Evolutionary conservation across 2,113 vertebrate genomes (phyloP).

Genomic region (Rhinolophus ferrumequinum): DNA sequence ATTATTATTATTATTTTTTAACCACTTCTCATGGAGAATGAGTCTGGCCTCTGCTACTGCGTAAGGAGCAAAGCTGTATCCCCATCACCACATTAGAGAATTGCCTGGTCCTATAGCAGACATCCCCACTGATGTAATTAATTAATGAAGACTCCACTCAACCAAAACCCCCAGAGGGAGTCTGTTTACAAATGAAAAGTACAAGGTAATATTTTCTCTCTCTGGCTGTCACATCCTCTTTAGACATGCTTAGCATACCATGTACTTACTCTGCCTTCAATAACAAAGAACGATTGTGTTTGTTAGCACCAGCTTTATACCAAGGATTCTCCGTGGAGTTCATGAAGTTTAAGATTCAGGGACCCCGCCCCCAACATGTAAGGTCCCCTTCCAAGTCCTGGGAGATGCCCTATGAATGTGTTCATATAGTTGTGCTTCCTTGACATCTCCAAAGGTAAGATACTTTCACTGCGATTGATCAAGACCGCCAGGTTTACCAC

Average conservation of each 20-base stretch:
- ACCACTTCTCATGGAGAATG: conserved; percentile 43
- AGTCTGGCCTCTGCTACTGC: neutral
- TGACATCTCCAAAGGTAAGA: neutral
- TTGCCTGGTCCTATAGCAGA: conserved; percentile 9
- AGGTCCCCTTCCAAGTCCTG: neutral
- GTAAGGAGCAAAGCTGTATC: conserved; percentile 43
- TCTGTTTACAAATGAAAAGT: conserved; percentile 59
- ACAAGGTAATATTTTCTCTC: neutral
- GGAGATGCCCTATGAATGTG: fast-evolving
- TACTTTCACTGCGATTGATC: neutral
- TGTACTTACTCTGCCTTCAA: neutral
- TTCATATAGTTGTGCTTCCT: neutral
- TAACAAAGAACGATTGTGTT: neutral
- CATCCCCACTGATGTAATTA: conserved; percentile 56
- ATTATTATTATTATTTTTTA: neutral
- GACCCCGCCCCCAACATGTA: neutral
- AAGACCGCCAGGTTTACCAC: neutral
- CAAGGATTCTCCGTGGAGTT: neutral
- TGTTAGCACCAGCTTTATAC: neutral
- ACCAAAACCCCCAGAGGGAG: conserved; percentile 24
- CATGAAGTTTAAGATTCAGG: neutral
- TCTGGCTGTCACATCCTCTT: conserved; percentile 47
- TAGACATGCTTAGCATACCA: neutral
- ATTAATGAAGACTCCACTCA: conserved; percentile 65
- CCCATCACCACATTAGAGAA: conserved; percentile 19